These are phyloP conservation scores for Bucorvus abyssinicus DNA, from an alignment of 2,797 vertebrate genomes.

Conservation along the genomic window DNA sequence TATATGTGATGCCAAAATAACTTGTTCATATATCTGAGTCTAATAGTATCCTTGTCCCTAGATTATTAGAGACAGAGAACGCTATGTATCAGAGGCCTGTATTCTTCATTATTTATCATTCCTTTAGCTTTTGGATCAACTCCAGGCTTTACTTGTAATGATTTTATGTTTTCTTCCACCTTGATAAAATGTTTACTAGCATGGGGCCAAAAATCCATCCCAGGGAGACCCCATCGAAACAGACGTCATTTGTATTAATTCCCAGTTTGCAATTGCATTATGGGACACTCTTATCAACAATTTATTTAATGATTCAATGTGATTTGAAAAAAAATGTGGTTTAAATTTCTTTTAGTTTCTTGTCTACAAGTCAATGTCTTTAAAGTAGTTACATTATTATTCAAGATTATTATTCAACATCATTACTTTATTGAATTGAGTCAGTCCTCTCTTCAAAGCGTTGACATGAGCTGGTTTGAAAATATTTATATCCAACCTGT, in stretches of 20 bases:
- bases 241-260: slow-evolving; percentile 18
- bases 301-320: neutral
- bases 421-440: neutral
- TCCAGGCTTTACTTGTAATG: slow-evolving; percentile 6
- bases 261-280: neutral
- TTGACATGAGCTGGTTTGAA: neutral
- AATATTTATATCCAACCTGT: neutral
- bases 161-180: slow-evolving; percentile 35
- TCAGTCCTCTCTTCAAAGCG: neutral
- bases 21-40: slow-evolving; percentile 26
- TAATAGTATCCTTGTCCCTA: slow-evolving; percentile 10
- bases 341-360: neutral
- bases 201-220: slow-evolving; percentile 18
- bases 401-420: neutral
- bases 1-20: slow-evolving; percentile 8
- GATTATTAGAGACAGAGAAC: neutral
- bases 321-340: neutral
- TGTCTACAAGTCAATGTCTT: neutral
- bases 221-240: neutral
- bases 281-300: neutral
- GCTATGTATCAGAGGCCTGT: neutral
- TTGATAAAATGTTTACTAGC: slow-evolving; percentile 36
- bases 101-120: slow-evolving; percentile 52
- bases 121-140: slow-evolving; percentile 23
- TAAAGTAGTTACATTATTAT: neutral